Conservation (phyloP, 2,888 invertebrate genomes). For the Chesias legatella region DNA sequence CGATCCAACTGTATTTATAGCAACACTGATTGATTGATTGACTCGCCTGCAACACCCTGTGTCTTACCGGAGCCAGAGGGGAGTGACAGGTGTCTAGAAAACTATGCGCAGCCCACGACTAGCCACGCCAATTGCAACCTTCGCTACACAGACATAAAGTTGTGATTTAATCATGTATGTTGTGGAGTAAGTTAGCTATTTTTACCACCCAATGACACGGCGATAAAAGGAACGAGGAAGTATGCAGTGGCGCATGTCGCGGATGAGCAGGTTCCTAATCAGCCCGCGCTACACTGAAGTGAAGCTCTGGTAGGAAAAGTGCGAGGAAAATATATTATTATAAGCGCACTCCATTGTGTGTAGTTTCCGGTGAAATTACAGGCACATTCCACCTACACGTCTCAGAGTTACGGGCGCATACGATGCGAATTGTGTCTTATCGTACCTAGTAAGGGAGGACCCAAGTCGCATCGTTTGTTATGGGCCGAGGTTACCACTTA, state of each 20-base stretch:
- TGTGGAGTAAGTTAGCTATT: slow-evolving; percentile 29
- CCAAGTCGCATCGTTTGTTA: too few species aligned
- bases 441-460: too few species aligned
- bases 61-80: slow-evolving; percentile 10
- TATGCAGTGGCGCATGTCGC: slow-evolving; percentile 26
- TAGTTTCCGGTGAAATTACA: too few species aligned
- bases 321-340: slow-evolving; percentile 2
- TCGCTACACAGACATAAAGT: background rate
- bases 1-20: slow-evolving; percentile 11
- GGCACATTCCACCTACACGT: too few species aligned
- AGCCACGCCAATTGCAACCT: slow-evolving; percentile 4
- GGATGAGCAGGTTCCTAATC: slow-evolving; percentile 15
- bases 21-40: slow-evolving; percentile 26
- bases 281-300: slow-evolving; percentile 10
- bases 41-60: slow-evolving; percentile 12
- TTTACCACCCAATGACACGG: slow-evolving; percentile 40
- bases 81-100: slow-evolving; percentile 29
- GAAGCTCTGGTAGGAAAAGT: slow-evolving; percentile 2
- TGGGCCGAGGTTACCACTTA: too few species aligned
- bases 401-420: too few species aligned
- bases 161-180: background rate
- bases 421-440: too few species aligned
- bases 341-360: background rate
- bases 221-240: slow-evolving; percentile 25
- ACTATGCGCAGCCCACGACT: slow-evolving; percentile 29